Evolutionary conservation across 2,113 vertebrate genomes (phyloP).

Genomic region (Vimba vimba): DNA sequence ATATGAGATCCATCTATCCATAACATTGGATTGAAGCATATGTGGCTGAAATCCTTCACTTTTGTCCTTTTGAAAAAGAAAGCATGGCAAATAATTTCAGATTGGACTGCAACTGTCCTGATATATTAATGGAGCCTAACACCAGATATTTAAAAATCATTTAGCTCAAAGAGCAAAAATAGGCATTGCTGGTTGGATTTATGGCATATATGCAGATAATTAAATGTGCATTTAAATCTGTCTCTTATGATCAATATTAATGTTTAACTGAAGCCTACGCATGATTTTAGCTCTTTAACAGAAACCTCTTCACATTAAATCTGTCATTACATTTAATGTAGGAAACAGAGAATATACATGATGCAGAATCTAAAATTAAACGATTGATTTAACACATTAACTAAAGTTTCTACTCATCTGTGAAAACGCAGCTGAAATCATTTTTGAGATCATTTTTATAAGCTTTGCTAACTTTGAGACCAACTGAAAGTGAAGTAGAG

Average conservation of each 20-base stretch:
- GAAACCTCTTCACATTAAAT: not conserved
- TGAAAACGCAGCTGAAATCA: not conserved
- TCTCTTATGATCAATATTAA: constrained; percentile 12
- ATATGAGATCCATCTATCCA: not conserved
- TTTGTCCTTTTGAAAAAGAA: not conserved
- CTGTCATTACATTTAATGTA: not conserved
- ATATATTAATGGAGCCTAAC: not conserved
- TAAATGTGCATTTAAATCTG: constrained; percentile 15
- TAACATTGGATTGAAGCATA: not conserved
- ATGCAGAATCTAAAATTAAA: constrained; percentile 15
- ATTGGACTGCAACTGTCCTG: constrained; percentile 8
- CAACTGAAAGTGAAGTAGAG: not conserved
- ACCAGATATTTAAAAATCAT: constrained; percentile 16
- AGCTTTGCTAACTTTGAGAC: not conserved
- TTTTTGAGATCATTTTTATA: not conserved
- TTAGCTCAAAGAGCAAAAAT: constrained; percentile 9
- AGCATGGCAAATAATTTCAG: not conserved
- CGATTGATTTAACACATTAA: not conserved
- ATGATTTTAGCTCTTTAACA: not conserved
- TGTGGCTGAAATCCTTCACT: not conserved
- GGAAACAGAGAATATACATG: not conserved
- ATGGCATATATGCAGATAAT: constrained; percentile 2
- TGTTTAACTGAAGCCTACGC: not conserved
- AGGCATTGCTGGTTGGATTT: constrained; percentile 9
- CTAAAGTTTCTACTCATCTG: not conserved